phyloP scores from a whole-genome alignment of 2,888 invertebrate species.

The Dione juno region DNA sequence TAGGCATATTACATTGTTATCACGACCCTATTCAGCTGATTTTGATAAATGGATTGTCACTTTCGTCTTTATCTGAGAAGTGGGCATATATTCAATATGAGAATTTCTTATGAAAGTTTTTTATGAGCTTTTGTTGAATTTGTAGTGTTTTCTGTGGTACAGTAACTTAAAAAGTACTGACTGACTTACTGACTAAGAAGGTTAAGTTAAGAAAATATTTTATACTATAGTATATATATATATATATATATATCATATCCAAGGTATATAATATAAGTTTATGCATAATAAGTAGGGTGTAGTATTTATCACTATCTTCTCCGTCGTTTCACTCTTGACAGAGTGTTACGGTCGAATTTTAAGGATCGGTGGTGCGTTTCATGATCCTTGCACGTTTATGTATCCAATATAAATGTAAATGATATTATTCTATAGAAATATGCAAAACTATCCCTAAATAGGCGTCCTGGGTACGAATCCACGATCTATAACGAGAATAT shows the following conservation, averaged over 20 bases:
- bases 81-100: neutral
- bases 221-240: neutral
- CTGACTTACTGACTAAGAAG: neutral
- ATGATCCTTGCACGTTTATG: no score
- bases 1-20: neutral
- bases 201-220: neutral
- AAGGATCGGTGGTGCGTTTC: no score
- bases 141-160: neutral
- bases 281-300: no score
- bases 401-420: neutral
- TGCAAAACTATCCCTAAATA: neutral
- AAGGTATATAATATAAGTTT: no score
- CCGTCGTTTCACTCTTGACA: no score
- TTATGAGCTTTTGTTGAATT: neutral
- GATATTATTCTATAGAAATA: neutral
- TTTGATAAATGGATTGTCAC: slow-evolving; percentile 19
- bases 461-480: neutral
- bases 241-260: neutral
- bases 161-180: neutral
- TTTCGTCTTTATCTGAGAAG: slow-evolving; percentile 1
- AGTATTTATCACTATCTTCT: no score
- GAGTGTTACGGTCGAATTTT: no score
- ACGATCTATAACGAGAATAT: no score
- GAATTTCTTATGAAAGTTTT: neutral
- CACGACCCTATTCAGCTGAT: slow-evolving; percentile 4